These are phyloP conservation scores for Ichneumon xanthorius DNA, from an alignment of 2,888 invertebrate genomes.

Conservation along the genomic window DNA sequence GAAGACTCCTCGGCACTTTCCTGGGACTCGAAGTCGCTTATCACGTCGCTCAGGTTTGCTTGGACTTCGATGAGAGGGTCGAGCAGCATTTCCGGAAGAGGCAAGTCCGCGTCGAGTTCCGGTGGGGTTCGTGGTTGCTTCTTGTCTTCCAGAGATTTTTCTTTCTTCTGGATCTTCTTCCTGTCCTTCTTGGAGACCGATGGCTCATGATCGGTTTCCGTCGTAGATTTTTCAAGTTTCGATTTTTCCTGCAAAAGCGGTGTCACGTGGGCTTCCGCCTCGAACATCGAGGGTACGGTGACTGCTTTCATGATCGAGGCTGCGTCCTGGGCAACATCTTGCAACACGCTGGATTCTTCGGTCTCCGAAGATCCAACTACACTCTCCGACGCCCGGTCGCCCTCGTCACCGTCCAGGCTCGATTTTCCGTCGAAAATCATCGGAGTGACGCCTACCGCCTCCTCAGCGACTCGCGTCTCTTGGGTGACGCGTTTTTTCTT, in stretches of 20 bases:
- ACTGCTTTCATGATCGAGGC: conserved; percentile 47
- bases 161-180: conserved; percentile 45
- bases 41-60: conserved; percentile 75
- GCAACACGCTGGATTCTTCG: conserved; percentile 51
- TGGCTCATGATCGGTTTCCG: conserved; percentile 37
- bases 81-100: conserved; percentile 78
- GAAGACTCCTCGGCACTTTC: conserved; percentile 69
- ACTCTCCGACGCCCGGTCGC: conserved; percentile 39
- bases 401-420: conserved; percentile 38
- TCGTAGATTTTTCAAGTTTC: conserved; percentile 18
- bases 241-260: conserved; percentile 6
- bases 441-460: conserved; percentile 33
- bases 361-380: conserved; percentile 61
- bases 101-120: conserved; percentile 70
- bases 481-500: conserved; percentile 60
- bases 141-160: conserved; percentile 50
- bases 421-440: conserved; percentile 55
- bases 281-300: conserved; percentile 40
- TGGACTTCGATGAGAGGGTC: conserved; percentile 81
- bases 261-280: conserved; percentile 16
- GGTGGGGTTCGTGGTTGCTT: conserved; percentile 33
- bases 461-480: conserved; percentile 16
- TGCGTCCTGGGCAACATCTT: conserved; percentile 63
- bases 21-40: conserved; percentile 76
- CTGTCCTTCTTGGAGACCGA: background rate